Evolutionary conservation across 2,113 vertebrate genomes (phyloP).

Genomic region (Corydoras sp.): DNA sequence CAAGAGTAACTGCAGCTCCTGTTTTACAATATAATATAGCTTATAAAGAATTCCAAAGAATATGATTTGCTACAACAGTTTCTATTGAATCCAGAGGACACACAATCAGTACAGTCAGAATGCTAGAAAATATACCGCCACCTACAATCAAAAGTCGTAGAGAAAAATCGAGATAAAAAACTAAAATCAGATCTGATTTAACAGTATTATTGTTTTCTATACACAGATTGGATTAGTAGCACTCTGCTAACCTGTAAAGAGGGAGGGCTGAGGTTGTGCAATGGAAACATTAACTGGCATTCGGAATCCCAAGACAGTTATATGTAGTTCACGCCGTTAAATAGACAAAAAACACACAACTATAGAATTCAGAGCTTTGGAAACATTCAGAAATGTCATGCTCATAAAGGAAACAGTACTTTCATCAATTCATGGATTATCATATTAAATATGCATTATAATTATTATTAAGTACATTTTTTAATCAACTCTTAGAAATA

Average conservation of each 20-base stretch:
- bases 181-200: conserved; percentile 20
- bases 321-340: not conserved
- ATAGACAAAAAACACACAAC: not conserved
- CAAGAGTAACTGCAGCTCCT: not conserved
- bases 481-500: too few species aligned
- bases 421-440: too few species aligned
- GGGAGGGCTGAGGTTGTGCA: not conserved
- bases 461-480: too few species aligned
- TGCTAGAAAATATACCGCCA: conserved; percentile 18
- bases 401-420: too few species aligned
- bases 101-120: conserved; percentile 25
- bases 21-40: conserved; percentile 19
- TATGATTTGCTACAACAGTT: conserved; percentile 16
- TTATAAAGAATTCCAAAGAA: conserved; percentile 25
- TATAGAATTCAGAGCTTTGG: too few species aligned
- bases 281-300: not conserved
- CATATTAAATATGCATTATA: too few species aligned
- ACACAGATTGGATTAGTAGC: too few species aligned
- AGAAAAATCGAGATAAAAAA: conserved; percentile 4
- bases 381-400: too few species aligned
- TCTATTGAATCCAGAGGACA: conserved; percentile 9
- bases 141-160: too few species aligned
- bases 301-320: not conserved
- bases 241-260: too few species aligned
- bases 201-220: not conserved